These are phyloP conservation scores for Anodontia alba DNA, from an alignment of 2,888 invertebrate species.

Conservation along the genomic window DNA sequence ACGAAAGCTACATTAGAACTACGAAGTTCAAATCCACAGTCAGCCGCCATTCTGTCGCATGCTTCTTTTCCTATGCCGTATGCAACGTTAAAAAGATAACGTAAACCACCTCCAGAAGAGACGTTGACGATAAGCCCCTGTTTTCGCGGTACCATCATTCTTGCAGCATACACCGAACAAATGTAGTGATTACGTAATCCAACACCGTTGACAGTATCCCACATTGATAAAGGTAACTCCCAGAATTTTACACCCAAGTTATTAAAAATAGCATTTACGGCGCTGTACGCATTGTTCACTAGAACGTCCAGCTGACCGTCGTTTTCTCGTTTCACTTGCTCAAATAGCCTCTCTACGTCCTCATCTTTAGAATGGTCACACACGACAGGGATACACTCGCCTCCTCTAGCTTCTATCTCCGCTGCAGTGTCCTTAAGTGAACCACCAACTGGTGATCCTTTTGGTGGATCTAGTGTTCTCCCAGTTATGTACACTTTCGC, in stretches of 20 bases:
- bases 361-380: slow-evolving; percentile 84
- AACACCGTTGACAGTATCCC: slow-evolving; percentile 85
- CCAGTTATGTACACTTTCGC: slow-evolving; percentile 86
- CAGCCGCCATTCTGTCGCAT: slow-evolving; percentile 85
- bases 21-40: slow-evolving; percentile 84
- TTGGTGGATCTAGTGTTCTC: slow-evolving; percentile 50
- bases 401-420: slow-evolving; percentile 79
- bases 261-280: slow-evolving; percentile 76
- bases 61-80: slow-evolving; percentile 86
- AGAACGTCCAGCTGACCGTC: slow-evolving; percentile 84
- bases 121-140: slow-evolving; percentile 85
- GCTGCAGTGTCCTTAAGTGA: slow-evolving; percentile 52
- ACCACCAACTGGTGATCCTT: slow-evolving; percentile 39
- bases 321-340: slow-evolving; percentile 82
- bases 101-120: slow-evolving; percentile 84
- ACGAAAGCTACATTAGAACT: slow-evolving; percentile 83
- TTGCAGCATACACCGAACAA: slow-evolving; percentile 84
- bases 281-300: slow-evolving; percentile 85
- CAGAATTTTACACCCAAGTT: slow-evolving; percentile 82
- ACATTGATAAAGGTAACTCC: slow-evolving; percentile 82
- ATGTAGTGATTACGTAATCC: slow-evolving; percentile 86
- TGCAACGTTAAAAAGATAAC: slow-evolving; percentile 85
- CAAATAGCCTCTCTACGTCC: slow-evolving; percentile 83
- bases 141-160: slow-evolving; percentile 84
- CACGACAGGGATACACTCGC: slow-evolving; percentile 82